Percentiles rank a stretch among this genome's conserved stretches.
These are phyloP conservation scores for Spisula solida DNA, from an alignment of 2,888 invertebrate genomes.

Conservation along the genomic window DNA sequence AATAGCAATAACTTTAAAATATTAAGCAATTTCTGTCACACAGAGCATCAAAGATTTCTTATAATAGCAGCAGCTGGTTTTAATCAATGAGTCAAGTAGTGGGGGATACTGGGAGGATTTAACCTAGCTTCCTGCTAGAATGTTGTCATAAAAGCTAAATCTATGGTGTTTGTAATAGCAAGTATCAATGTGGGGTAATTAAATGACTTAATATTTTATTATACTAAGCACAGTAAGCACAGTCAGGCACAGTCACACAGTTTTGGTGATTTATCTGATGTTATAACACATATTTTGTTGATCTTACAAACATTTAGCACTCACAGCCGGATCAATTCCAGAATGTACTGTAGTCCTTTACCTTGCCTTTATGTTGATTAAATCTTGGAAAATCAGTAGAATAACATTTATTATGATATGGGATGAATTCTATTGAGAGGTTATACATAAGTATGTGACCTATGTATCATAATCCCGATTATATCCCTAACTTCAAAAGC, in stretches of 20 bases:
- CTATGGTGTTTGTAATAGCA: background rate
- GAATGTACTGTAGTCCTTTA: background rate
- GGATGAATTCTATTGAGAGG: background rate
- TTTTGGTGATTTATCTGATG: background rate
- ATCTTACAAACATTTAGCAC: background rate
- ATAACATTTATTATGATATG: background rate
- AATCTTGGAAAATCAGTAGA: background rate
- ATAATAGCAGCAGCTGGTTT: constrained; percentile 16
- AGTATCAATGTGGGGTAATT: constrained; percentile 3
- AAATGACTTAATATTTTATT: constrained; percentile 12
- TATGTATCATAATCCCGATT: background rate
- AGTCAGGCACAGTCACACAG: constrained; percentile 16
- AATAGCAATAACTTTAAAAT: constrained; percentile 25
- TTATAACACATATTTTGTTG: background rate
- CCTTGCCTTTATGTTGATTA: constrained; percentile 2
- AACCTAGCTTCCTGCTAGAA: constrained; percentile 12
- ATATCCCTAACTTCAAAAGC: too few relatives aligned
- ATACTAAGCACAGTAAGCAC: background rate
- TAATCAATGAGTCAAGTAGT: constrained; percentile 15
- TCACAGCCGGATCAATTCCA: background rate
- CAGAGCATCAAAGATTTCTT: constrained; percentile 11
- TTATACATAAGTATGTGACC: background rate
- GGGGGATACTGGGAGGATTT: constrained; percentile 20
- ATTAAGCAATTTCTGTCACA: constrained; percentile 20
- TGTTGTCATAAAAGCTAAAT: background rate